Evolutionary conservation across 2,888 invertebrate genomes (phyloP).

Genomic region (Tetragonisca angustula): DNA sequence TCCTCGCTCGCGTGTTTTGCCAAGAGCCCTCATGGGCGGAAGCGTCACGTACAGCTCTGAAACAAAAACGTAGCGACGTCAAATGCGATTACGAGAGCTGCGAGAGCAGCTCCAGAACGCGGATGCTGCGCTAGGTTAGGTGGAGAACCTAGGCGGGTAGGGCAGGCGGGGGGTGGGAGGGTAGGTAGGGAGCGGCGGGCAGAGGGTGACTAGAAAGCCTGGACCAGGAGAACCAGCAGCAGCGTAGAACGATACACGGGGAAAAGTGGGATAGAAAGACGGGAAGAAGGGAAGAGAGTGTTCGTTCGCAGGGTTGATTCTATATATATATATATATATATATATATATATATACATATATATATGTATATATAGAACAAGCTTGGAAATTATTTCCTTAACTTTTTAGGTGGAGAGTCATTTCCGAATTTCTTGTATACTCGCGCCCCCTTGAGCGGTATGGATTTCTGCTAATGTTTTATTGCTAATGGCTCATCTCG

Average conservation of each 20-base stretch:
- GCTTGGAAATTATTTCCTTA: slow-evolving; percentile 11
- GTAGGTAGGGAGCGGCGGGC: slow-evolving; percentile 17
- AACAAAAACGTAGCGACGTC: slow-evolving; percentile 84
- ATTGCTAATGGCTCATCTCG: too few species aligned
- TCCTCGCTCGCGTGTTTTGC: slow-evolving; percentile 74
- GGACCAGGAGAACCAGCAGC: slow-evolving; percentile 46
- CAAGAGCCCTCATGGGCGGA: slow-evolving; percentile 79
- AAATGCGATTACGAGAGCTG: slow-evolving; percentile 83
- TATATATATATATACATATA: not conserved
- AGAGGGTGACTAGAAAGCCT: slow-evolving; percentile 50
- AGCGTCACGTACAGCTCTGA: slow-evolving; percentile 84
- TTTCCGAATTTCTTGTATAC: not conserved
- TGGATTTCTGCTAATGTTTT: too few species aligned
- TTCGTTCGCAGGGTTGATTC: slow-evolving; percentile 36
- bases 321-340: slow-evolving; percentile 41
- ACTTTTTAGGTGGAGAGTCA: not conserved
- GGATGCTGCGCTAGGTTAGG: slow-evolving; percentile 81
- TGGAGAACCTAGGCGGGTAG: slow-evolving; percentile 51
- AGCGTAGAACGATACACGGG: slow-evolving; percentile 41
- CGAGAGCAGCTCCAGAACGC: slow-evolving; percentile 83
- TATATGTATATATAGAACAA: too few species aligned
- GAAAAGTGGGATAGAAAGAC: slow-evolving; percentile 33
- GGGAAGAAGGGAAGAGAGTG: slow-evolving; percentile 38
- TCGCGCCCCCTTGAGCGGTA: too few species aligned
- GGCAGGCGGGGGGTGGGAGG: slow-evolving; percentile 34